Conservation (phyloP, 2,113 vertebrate genomes). For the Marmota flaviventris region DNA sequence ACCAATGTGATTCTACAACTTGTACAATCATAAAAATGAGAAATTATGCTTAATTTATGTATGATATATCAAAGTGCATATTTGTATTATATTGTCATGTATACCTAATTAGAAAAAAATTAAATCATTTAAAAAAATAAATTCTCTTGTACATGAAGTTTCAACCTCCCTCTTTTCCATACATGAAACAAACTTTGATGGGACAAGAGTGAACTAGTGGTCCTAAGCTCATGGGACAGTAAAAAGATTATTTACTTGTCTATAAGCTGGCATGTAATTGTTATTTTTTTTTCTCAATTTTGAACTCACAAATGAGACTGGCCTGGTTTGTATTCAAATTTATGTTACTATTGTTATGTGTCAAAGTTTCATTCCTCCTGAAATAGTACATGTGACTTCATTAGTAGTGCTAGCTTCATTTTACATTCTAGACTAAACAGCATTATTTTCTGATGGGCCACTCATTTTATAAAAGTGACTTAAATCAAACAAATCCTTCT, state of each 20-base stretch:
- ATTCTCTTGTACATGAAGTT: not conserved
- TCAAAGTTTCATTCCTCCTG: not conserved
- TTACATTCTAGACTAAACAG: not conserved
- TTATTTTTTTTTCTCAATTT: not conserved
- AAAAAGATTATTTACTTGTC: not conserved
- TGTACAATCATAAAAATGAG: too few relatives aligned
- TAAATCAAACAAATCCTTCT: not conserved
- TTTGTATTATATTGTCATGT: too few relatives aligned
- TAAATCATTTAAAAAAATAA: too few relatives aligned
- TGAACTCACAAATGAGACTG: not conserved
- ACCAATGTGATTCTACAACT: too few relatives aligned
- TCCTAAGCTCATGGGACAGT: not conserved
- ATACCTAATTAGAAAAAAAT: too few relatives aligned
- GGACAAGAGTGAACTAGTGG: not conserved
- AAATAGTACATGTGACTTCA: not conserved
- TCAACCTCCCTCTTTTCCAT: slow-evolving; percentile 16
- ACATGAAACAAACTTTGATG: slow-evolving; percentile 2
- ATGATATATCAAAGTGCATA: too few relatives aligned
- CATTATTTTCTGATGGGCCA: not conserved
- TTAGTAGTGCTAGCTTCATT: not conserved
- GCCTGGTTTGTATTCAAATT: not conserved
- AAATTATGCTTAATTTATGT: too few relatives aligned
- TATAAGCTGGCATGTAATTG: not conserved
- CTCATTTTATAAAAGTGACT: not conserved
- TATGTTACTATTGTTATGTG: not conserved